phyloP scores from a whole-genome alignment of 92 coral and sea anemone species.

The Epizoanthus stellaris region DNA sequence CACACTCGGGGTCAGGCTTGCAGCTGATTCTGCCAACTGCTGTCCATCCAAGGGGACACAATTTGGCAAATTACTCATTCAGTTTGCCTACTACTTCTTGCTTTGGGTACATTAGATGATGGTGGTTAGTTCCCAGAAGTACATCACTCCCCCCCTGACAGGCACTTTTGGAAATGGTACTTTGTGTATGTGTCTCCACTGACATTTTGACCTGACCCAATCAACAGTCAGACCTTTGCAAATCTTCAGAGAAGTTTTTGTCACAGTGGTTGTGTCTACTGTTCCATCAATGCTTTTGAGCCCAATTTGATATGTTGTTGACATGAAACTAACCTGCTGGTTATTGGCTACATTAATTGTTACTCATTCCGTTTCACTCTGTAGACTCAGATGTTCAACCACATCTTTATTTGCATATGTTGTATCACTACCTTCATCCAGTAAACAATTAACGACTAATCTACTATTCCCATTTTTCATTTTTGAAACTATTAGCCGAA shows the following conservation, averaged over 20 bases:
- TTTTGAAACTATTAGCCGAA: too few relatives aligned
- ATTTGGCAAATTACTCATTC: slow-evolving; percentile 7
- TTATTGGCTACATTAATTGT: slow-evolving; percentile 62
- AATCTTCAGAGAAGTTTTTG: slow-evolving; percentile 34
- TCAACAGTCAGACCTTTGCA: slow-evolving; percentile 49
- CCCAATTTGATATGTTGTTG: slow-evolving; percentile 35
- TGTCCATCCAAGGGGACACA: not conserved
- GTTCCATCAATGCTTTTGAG: slow-evolving; percentile 47
- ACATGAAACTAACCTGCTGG: slow-evolving; percentile 29
- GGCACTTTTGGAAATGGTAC: slow-evolving; percentile 56
- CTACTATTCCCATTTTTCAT: slow-evolving; percentile 20
- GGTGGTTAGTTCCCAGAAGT: slow-evolving; percentile 46
- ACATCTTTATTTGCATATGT: slow-evolving; percentile 70
- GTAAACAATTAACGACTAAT: slow-evolving; percentile 53
- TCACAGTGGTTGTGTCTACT: not conserved
- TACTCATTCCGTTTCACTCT: slow-evolving; percentile 35
- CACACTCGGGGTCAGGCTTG: not conserved
- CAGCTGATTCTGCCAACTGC: slow-evolving; percentile 8
- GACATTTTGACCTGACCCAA: slow-evolving; percentile 32
- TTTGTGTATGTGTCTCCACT: slow-evolving; percentile 36
- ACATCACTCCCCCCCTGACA: slow-evolving; percentile 21
- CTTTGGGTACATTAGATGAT: slow-evolving; percentile 42
- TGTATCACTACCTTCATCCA: slow-evolving; percentile 66
- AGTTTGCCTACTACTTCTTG: slow-evolving; percentile 25
- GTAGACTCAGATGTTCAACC: slow-evolving; percentile 49